These are phyloP conservation scores for Calephelis virginiensis DNA, from an alignment of 1,140 invertebrate genomes.

Conservation along the genomic window DNA sequence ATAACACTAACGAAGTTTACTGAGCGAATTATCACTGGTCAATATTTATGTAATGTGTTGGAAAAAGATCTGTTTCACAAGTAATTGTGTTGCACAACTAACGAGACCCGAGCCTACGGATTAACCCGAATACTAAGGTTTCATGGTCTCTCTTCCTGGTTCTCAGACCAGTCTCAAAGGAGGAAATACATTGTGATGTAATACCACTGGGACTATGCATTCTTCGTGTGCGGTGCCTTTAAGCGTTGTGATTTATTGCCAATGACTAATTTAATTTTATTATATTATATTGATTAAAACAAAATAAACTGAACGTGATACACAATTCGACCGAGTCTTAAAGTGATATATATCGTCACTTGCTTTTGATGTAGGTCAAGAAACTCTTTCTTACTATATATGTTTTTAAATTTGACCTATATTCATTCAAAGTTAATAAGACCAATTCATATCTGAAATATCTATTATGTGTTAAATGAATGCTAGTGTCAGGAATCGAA, in stretches of 20 bases:
- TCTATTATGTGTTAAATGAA: too few species aligned
- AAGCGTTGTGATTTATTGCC: neutral
- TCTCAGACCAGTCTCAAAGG: slow-evolving; percentile 31
- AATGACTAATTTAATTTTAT: neutral
- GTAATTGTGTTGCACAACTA: slow-evolving; percentile 36
- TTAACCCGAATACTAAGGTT: slow-evolving; percentile 32
- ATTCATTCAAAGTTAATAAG: too few species aligned
- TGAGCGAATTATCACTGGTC: neutral
- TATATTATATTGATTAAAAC: neutral
- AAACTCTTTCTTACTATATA: too few species aligned
- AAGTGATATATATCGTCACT: too few species aligned
- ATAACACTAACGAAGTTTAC: neutral
- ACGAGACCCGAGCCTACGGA: slow-evolving; percentile 26
- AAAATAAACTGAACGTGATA: too few species aligned
- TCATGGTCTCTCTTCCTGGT: slow-evolving; percentile 49
- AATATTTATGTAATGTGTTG: slow-evolving; percentile 33
- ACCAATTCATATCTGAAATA: too few species aligned
- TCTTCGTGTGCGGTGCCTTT: slow-evolving; percentile 10
- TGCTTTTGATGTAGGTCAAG: too few species aligned
- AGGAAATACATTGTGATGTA: slow-evolving; percentile 49
- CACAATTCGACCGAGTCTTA: too few species aligned
- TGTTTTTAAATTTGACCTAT: too few species aligned
- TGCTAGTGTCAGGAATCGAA: too few species aligned
- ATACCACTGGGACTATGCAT: slow-evolving; percentile 22
- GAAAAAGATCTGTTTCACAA: slow-evolving; percentile 30